Evolutionary conservation across 35 echinoderm and acorn worm genomes (phyloP).

Genomic region (Hemicentrotus pulcherrimus): DNA sequence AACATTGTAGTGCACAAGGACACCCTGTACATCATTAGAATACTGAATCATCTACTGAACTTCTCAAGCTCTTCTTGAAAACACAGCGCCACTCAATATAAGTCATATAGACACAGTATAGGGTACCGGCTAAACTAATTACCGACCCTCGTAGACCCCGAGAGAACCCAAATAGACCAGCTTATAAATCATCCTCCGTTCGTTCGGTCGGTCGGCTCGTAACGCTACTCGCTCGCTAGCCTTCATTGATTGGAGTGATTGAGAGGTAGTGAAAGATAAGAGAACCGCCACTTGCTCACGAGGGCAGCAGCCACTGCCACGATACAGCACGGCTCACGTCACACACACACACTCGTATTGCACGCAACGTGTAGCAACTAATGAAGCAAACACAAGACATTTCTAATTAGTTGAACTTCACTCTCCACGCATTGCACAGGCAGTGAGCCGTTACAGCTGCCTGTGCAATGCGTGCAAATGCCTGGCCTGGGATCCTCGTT

Average conservation of each 20-base stretch:
- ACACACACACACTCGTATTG: background rate
- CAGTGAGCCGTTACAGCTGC: background rate
- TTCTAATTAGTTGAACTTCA: slow-evolving; percentile 29
- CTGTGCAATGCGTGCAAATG: background rate
- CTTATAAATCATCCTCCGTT: background rate
- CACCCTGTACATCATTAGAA: background rate
- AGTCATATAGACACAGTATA: slow-evolving; percentile 11
- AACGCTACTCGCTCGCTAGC: slow-evolving; percentile 15
- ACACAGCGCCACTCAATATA: background rate
- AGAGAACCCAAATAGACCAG: slow-evolving; percentile 10
- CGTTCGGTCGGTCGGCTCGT: background rate
- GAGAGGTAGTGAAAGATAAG: slow-evolving; percentile 9
- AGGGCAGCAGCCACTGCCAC: background rate
- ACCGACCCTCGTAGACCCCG: background rate
- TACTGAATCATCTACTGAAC: background rate
- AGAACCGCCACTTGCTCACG: background rate
- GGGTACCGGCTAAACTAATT: background rate
- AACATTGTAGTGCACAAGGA: background rate
- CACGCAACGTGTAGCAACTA: slow-evolving; percentile 16
- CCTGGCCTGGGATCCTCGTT: background rate
- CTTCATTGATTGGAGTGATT: slow-evolving; percentile 18
- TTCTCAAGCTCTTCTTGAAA: background rate
- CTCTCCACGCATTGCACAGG: background rate
- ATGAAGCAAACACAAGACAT: background rate
- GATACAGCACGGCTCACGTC: background rate